Evolutionary conservation across 1,140 invertebrate species (phyloP), one percentile per base, ranked within the genome.

Genomic region (Pomacea maculata): DNA sequence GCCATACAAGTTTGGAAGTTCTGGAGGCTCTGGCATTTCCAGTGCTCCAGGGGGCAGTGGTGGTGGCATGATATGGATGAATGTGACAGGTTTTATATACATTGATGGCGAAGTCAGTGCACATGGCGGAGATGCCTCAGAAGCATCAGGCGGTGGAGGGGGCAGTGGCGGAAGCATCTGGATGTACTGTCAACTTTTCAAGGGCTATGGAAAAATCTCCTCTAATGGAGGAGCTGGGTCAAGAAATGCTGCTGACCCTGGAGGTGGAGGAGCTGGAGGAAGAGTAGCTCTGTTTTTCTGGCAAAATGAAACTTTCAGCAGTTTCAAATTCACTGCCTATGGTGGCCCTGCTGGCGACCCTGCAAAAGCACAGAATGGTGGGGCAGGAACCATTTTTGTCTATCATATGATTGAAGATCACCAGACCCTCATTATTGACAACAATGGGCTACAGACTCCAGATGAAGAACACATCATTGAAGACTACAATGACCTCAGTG

Each of bases 41-140:
- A 78, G 76, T 11, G 64, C 78, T 14, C 71, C 76, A 17, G 87
- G 86, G 29, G 87, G 87, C 6, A 75, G 71, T 29, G 87, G 87
- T 15, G 87, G 87, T 17, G 87, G 87, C 14, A 77, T 86, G 12
- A 83, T 88, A 17, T 88, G 87, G 87, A 86, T 88, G 83, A 88
- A 88, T 78, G 87, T 88, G 15, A 87, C 87, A 21, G 82, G 85
- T 10, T 79, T 83, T n/a, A 87, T 88, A 68, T 76, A 82, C 29
- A 87, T 88, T 79, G 86, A 87, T 80, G 87, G 87, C 25, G 82
- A 87, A 78, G 85, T 88, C 21, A 85, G 83, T 73, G 85, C 86
- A n/a, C 82, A 84, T 83, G 87, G 87, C n/a, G 85, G 79, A 19
- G 79, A 83, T 79, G 85, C 83, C 5, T 65, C 74, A 21, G 67